A percentile compares a stretch with the other conserved stretches of the same genome.
These are phyloP conservation scores for Sarcophaga caerulescens DNA, from an alignment of 2,888 invertebrate genomes.

Conservation along the genomic window DNA sequence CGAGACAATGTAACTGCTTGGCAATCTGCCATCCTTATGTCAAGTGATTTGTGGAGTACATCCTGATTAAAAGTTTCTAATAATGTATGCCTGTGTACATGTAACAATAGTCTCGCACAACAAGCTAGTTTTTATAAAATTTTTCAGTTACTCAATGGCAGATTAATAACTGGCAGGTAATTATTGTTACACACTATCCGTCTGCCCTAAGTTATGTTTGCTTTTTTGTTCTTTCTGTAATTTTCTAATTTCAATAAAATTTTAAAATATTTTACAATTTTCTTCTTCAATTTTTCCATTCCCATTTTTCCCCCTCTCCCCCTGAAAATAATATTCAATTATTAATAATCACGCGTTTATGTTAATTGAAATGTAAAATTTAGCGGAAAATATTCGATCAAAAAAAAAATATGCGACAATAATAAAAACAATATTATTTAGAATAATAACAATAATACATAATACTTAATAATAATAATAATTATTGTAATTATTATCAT, in stretches of 20 bases:
- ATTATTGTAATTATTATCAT: too few species aligned
- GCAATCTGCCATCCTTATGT: too few species aligned
- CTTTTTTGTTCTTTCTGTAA: neutral
- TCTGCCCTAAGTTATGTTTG: too few species aligned
- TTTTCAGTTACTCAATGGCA: neutral
- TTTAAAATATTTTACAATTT: slow-evolving; percentile 1
- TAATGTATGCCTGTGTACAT: neutral
- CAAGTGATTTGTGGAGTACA: too few species aligned
- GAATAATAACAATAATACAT: too few species aligned
- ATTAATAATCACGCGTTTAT: slow-evolving; percentile 55
- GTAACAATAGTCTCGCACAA: neutral
- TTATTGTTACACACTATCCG: neutral
- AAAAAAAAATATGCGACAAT: neutral
- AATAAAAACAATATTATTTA: too few species aligned
- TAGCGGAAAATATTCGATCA: slow-evolving; percentile 34
- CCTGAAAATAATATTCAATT: slow-evolving; percentile 66
- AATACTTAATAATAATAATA: too few species aligned
- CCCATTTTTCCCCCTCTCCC: too few species aligned
- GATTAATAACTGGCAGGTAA: neutral
- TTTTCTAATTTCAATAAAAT: slow-evolving; percentile 18
- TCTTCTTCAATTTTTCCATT: slow-evolving; percentile 47
- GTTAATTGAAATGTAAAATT: slow-evolving; percentile 61
- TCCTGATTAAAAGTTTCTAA: too few species aligned
- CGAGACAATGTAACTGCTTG: too few species aligned
- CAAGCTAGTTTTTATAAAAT: neutral